Base-by-base conservation (phyloP, 2,888 invertebrate genomes). In the Plebejus argus region DNA sequence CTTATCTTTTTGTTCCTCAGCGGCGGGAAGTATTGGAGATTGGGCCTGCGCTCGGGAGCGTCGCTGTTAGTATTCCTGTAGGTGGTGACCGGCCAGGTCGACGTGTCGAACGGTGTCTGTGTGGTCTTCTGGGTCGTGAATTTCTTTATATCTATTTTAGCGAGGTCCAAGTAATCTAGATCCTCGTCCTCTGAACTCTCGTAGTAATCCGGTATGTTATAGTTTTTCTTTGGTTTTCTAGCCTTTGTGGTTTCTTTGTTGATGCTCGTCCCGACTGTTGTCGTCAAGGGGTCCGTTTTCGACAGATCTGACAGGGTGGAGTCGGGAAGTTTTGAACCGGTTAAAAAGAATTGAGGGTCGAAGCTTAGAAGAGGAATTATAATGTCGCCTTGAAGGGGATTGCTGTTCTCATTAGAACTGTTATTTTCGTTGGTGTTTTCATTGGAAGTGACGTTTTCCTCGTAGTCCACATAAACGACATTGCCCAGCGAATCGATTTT, bases 1-100 rank as follows among this genome's bases (percentile, higher is more conserved):
- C 83, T 87, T 1, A 86, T 80, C 79, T 85, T 86, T n/a, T 86
- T 86, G 0, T 81, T 82, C 5, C 81, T 82, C 77, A 84, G 83
- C 1, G 93, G 93, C 20, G 93, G 93, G 82, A 93, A 94, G 82
- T 91, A 92, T 79, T 93, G 91, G 6, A 93, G 78, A 0, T 93
- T 92, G 1, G 91, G 87, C 76, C 87, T 87, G 74, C 92, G 85
- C 6, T 90, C 89, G 0, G 90, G 79, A 49, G 77, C 78, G 20
- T 78, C 79, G 20, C 83, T 83, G 8, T 79, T 81, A 5, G 79
- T 80, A 1, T 83, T 82, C 72, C 82, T 56, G 56, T 72, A 72
- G 12, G 45, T 83, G 18, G 84, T 83, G 12, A 79, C 80, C 3
- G 81, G 78, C 23, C 82, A 72, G 2, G 83, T 81, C 2, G 82